These are phyloP conservation scores for Drosophila sp. DNA, from an alignment of 1,140 invertebrate genomes.

Conservation along the genomic window DNA sequence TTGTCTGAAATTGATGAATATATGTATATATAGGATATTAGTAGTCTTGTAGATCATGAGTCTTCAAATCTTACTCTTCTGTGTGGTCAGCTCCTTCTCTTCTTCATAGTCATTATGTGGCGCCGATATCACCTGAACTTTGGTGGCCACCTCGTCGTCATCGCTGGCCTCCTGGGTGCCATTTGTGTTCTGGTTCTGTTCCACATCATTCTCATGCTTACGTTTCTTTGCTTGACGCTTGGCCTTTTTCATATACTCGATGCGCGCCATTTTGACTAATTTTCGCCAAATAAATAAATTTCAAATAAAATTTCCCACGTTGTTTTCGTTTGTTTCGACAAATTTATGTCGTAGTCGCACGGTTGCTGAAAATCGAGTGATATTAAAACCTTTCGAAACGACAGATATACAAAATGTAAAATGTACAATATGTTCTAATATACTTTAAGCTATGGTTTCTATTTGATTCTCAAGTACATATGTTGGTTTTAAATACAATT, in stretches of 20 bases:
- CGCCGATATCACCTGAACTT: constrained; percentile 56
- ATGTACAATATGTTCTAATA: neutral
- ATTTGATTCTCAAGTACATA: neutral
- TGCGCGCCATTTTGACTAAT: constrained; percentile 58
- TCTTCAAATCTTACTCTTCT: constrained; percentile 14
- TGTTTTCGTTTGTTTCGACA: neutral
- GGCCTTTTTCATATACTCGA: constrained; percentile 58
- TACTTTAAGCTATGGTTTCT: neutral
- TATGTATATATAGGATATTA: neutral
- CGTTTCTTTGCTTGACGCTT: constrained; percentile 68
- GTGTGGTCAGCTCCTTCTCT: constrained; percentile 7
- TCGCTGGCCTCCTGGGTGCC: constrained; percentile 16
- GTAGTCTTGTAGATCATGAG: too few species aligned
- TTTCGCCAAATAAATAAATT: neutral
- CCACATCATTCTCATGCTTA: constrained; percentile 24
- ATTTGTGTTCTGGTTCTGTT: constrained; percentile 28
- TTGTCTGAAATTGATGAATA: constrained; percentile 32
- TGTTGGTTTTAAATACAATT: neutral
- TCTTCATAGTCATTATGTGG: constrained; percentile 3
- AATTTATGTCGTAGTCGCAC: constrained; percentile 2
- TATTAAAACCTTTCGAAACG: neutral
- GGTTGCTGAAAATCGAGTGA: neutral
- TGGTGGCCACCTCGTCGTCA: constrained; percentile 72
- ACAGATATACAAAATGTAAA: neutral
- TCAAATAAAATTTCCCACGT: constrained; percentile 12